These are phyloP conservation scores for Microcebus griseorufus DNA, from an alignment of 2,113 vertebrate genomes.

Conservation along the genomic window DNA sequence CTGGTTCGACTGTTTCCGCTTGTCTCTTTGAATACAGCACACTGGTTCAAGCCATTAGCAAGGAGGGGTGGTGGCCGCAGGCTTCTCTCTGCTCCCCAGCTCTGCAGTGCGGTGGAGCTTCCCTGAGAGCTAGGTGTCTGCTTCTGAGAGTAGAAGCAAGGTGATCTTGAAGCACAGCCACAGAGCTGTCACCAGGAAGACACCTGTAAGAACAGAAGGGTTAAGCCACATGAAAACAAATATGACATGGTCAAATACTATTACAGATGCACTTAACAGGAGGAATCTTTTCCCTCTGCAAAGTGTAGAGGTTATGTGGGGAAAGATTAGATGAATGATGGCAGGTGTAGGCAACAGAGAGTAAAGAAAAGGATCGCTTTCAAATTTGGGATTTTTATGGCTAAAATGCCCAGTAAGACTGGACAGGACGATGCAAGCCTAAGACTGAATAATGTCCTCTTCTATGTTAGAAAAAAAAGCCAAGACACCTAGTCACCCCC, in stretches of 20 bases:
- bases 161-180: neutral
- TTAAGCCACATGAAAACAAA: neutral
- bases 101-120: no score
- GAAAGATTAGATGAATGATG: neutral
- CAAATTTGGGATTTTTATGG: neutral
- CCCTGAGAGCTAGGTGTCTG: fast-evolving
- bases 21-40: neutral
- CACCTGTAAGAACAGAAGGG: neutral
- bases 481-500: neutral
- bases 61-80: neutral
- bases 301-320: neutral
- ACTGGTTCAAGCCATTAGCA: neutral
- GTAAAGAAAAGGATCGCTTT: neutral
- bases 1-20: neutral
- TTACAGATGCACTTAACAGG: neutral
- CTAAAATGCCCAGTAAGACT: neutral
- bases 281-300: neutral
- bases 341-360: neutral
- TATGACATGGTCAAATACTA: neutral
- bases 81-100: neutral
- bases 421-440: neutral
- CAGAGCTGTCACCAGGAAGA: neutral
- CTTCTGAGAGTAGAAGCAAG: neutral
- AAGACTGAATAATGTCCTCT: neutral
- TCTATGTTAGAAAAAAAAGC: neutral